Evolutionary conservation across 2,888 invertebrate species (phyloP), one percentile per base, ranked within the genome.

Genomic region (Apomyelois bistriatella): DNA sequence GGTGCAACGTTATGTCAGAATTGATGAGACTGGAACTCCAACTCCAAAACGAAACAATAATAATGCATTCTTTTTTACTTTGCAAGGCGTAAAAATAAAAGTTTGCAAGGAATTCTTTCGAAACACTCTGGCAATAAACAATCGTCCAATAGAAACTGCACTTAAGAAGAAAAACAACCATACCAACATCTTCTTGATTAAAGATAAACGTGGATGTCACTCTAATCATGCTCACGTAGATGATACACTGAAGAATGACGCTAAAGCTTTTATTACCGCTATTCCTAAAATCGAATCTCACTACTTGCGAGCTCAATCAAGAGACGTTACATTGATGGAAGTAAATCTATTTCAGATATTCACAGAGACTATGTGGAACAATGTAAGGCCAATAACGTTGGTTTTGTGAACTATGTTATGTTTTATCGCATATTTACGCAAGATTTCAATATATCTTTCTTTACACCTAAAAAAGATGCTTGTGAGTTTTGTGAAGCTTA

Each of bases 381-480:
- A 46, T 61, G 56, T 22, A 58, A 63, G 41, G 17, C 51, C 4
- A 37, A 55, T 32, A 52, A 52, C 10, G 32, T 30, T 8, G 32
- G 51, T 49, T 53, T 8, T n/a, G 53, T 10, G 50, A 65, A 15
- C 16, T 58, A 57, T 16, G n/a, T 54, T 9, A 62, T 52, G 48
- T 64, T 64, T 53, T 62, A 65, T 38, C 58, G 64, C 4, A 61
- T 61, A 13, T 64, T 65, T 51, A 64, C 55, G 10, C 50, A 59
- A 43, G 59, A 65, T 16, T 61, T 51, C 48, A 66, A 66, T 30
- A 60, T 64, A 16, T 59, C 58, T 0, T 61, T 61, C 51, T 60
- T 59, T 8, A 40, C 17, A 12, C 61, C 60, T 5, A 61, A 63
- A 54, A 65, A 65, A 52, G 60, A 64, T 55, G 15, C 55, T 8